A percentile compares a stretch with the other conserved stretches of the same genome.
Evolutionary conservation across 2,113 vertebrate genomes (phyloP).

Genomic region (Triplophysa siluroides): DNA sequence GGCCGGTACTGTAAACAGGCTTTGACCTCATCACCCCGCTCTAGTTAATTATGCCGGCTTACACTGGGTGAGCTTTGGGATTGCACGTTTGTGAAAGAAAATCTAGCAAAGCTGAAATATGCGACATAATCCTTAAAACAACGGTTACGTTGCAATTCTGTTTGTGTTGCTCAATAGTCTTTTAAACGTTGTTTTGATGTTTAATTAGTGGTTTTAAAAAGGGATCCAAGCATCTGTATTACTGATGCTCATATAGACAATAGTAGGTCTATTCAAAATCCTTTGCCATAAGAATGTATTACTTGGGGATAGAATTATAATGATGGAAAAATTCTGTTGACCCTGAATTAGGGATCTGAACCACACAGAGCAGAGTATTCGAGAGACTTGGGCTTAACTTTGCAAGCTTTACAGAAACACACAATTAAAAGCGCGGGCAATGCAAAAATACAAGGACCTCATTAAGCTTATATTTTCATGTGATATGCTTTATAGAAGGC

Average conservation of each 20-base stretch:
- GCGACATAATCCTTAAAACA: slow-evolving; percentile 9
- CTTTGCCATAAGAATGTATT: no score
- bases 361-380: no score
- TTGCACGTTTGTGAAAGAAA: slow-evolving; percentile 26
- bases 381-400: neutral
- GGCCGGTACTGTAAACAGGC: slow-evolving; percentile 41
- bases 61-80: slow-evolving; percentile 25
- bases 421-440: neutral
- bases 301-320: no score
- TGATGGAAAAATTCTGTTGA: no score
- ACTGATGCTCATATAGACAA: no score
- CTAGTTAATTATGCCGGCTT: slow-evolving; percentile 42
- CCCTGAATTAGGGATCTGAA: no score
- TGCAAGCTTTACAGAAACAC: no score
- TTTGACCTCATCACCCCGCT: slow-evolving; percentile 43
- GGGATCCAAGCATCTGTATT: no score
- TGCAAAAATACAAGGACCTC: slow-evolving; percentile 14
- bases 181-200: no score
- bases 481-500: neutral
- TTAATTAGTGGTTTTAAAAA: no score
- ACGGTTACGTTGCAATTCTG: slow-evolving; percentile 7
- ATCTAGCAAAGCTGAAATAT: slow-evolving; percentile 19
- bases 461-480: neutral
- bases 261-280: no score
- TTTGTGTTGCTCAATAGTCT: neutral